phyloP scores from a whole-genome alignment of 2,888 invertebrate genomes.

The Mechanitis messenoides region DNA sequence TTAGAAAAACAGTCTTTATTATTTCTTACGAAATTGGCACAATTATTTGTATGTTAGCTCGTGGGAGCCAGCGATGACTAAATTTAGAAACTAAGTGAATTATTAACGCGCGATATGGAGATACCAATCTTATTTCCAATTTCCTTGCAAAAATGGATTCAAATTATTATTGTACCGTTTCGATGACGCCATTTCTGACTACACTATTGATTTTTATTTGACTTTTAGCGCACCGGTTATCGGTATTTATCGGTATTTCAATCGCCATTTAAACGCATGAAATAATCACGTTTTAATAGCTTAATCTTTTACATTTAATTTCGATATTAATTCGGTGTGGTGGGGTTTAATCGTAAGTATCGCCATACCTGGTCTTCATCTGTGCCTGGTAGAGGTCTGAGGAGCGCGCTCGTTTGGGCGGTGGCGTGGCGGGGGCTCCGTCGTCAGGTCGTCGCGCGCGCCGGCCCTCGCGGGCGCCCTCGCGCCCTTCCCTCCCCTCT shows the following conservation, averaged over 20 bases:
- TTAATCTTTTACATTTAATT: neutral
- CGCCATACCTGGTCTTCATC: conserved; percentile 68
- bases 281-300: conserved; percentile 1
- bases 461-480: conserved; percentile 55
- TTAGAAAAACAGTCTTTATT: conserved; percentile 13
- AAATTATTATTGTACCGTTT: conserved; percentile 31
- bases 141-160: conserved; percentile 31
- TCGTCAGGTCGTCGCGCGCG: conserved; percentile 74
- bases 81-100: conserved; percentile 24
- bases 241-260: conserved; percentile 3
- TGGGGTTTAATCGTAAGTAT: conserved; percentile 14
- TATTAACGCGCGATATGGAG: conserved; percentile 26
- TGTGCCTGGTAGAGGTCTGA: conserved; percentile 82
- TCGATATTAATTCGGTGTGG: conserved; percentile 1
- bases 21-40: conserved; percentile 26
- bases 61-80: conserved; percentile 26
- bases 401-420: conserved; percentile 83
- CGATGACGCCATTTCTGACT: conserved; percentile 24
- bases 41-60: conserved; percentile 24
- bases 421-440: conserved; percentile 73
- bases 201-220: conserved; percentile 19
- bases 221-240: conserved; percentile 8
- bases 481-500: conserved; percentile 60
- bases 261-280: neutral
- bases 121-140: conserved; percentile 32